Percentiles rank a stretch among this genome's conserved stretches.
Evolutionary conservation across 2,113 vertebrate genomes (phyloP).

Genomic region (Equus przewalskii): DNA sequence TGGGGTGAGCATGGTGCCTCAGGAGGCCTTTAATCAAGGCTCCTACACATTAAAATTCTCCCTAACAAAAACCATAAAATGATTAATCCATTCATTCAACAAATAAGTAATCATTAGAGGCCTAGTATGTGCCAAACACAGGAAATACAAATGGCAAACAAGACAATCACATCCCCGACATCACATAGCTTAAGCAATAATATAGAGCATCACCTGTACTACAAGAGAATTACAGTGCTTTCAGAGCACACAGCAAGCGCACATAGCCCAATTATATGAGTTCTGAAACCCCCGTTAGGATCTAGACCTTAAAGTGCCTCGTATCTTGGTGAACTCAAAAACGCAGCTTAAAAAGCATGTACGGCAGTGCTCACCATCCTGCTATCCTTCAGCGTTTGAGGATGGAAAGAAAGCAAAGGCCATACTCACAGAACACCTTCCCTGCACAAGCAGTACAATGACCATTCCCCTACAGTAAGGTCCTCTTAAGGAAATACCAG

Average conservation of each 20-base stretch:
- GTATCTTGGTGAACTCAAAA: not conserved
- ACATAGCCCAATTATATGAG: not conserved
- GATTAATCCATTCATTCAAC: conserved; percentile 24
- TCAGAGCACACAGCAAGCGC: not conserved
- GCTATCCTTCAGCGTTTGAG: not conserved
- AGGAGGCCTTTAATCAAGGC: conserved; percentile 47
- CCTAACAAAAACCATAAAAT: conserved; percentile 18
- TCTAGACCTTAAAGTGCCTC: not conserved
- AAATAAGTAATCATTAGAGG: conserved; percentile 11
- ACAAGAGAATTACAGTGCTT: not conserved
- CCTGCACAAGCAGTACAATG: not conserved
- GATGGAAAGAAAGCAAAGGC: not conserved
- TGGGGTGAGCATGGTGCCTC: not conserved
- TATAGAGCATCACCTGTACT: not conserved
- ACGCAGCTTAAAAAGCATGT: not conserved
- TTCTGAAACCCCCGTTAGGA: not conserved
- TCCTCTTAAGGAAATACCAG: not conserved
- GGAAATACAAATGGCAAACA: conserved; percentile 49
- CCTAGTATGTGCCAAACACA: conserved; percentile 17
- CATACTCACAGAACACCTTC: not conserved
- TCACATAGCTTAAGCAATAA: conserved; percentile 18
- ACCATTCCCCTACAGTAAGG: not conserved
- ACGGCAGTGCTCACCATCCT: not conserved
- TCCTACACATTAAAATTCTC: conserved; percentile 28
- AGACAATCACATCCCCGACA: not conserved